These are phyloP conservation scores for Synanthedon formicaeformis DNA, from an alignment of 2,888 invertebrate genomes.

Conservation along the genomic window DNA sequence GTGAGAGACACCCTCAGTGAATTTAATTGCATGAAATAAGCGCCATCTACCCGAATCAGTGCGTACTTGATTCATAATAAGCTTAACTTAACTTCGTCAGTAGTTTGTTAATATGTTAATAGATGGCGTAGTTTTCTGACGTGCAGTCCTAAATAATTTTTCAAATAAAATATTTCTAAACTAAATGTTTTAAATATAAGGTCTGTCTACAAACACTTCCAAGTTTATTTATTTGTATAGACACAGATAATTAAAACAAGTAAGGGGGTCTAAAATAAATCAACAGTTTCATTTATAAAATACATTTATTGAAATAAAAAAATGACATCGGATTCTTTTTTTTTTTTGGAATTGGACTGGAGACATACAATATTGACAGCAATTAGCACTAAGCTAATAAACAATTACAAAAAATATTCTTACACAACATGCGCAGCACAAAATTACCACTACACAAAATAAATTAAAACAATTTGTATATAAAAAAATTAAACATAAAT, in stretches of 20 bases:
- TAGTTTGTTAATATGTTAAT: too few species aligned
- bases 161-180: too few species aligned
- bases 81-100: too few species aligned
- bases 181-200: too few species aligned
- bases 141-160: too few species aligned
- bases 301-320: constrained; percentile 69
- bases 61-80: too few species aligned
- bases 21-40: too few species aligned
- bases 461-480: constrained; percentile 59
- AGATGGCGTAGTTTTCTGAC: too few species aligned
- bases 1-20: too few species aligned
- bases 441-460: constrained; percentile 52
- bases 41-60: too few species aligned
- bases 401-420: constrained; percentile 20
- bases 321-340: constrained; percentile 52
- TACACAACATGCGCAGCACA: constrained; percentile 48
- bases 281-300: constrained; percentile 17
- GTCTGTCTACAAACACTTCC: too few species aligned
- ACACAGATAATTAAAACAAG: neutral
- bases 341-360: constrained; percentile 51
- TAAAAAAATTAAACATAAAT: constrained; percentile 61
- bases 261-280: neutral
- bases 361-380: constrained; percentile 68
- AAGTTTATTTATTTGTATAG: too few species aligned
- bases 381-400: constrained; percentile 45